These are phyloP conservation scores for Acanthiza pusilla DNA, from an alignment of 2,797 vertebrate genomes.

Conservation along the genomic window DNA sequence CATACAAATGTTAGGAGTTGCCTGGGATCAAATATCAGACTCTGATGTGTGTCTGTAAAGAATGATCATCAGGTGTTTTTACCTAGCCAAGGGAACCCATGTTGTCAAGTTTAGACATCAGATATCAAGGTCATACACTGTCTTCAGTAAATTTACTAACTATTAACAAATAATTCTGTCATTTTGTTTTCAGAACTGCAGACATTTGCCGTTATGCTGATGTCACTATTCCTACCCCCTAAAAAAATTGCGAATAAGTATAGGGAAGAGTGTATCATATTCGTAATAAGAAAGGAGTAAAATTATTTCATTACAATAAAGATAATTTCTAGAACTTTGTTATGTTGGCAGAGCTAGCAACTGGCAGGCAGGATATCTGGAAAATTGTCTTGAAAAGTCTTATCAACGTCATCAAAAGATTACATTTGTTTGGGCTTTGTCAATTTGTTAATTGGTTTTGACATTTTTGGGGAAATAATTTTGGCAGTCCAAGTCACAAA, in stretches of 20 bases:
- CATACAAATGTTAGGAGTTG: background rate
- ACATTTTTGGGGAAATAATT: background rate
- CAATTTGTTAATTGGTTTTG: background rate
- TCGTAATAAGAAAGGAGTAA: background rate
- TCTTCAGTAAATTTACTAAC: background rate
- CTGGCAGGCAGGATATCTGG: background rate
- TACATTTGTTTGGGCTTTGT: background rate
- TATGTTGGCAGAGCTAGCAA: background rate
- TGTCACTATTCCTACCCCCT: background rate
- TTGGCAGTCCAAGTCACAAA: background rate
- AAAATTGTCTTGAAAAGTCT: background rate
- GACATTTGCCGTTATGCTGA: background rate
- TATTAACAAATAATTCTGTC: background rate
- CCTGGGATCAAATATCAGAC: background rate
- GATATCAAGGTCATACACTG: background rate
- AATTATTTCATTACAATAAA: background rate
- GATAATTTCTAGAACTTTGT: background rate
- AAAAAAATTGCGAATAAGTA: background rate
- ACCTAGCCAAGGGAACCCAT: background rate
- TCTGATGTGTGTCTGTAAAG: background rate
- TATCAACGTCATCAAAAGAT: background rate
- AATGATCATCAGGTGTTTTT: background rate
- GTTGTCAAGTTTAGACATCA: background rate
- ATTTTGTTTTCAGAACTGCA: background rate
- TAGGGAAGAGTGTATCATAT: background rate